Conservation (phyloP, 2,888 invertebrate genomes). For the Corythucha ciliata region DNA sequence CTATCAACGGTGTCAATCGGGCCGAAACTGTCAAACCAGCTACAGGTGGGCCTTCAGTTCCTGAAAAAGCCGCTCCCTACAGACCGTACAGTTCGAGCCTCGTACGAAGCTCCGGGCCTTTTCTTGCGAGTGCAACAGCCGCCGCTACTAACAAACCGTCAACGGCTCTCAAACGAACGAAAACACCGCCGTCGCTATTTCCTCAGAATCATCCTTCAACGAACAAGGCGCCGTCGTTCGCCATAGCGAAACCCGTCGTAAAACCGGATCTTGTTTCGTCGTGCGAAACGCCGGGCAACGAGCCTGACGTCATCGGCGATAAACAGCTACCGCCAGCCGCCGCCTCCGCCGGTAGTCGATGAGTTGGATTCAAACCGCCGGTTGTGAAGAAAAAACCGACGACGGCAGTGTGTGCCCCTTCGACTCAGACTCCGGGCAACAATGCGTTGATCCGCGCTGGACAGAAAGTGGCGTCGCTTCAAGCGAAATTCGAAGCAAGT, state of each 20-base stretch:
- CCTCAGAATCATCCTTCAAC: no score
- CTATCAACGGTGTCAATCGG: slow-evolving; percentile 47
- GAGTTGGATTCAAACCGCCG: slow-evolving; percentile 41
- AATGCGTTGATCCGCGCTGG: slow-evolving; percentile 25
- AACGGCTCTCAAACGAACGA: slow-evolving; percentile 32
- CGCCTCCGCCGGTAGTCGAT: slow-evolving; percentile 31
- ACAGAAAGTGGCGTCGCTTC: slow-evolving; percentile 60
- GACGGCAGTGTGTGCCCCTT: no score
- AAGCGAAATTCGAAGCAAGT: slow-evolving; percentile 63
- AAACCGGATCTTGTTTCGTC: slow-evolving; percentile 61
- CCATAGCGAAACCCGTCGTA: slow-evolving; percentile 15
- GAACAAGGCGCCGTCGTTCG: slow-evolving; percentile 21
- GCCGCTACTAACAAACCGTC: slow-evolving; percentile 29
- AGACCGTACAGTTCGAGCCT: slow-evolving; percentile 21
- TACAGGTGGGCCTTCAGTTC: slow-evolving; percentile 23
- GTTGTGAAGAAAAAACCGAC: slow-evolving; percentile 41
- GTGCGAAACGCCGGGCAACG: slow-evolving; percentile 42
- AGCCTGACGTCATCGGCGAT: slow-evolving; percentile 25
- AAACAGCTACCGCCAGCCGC: slow-evolving; percentile 15
- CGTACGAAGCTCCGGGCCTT: slow-evolving; percentile 21
- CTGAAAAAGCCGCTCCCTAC: slow-evolving; percentile 31
- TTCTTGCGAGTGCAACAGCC: slow-evolving; percentile 28
- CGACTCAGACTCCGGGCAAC: no score
- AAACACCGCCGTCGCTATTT: slow-evolving; percentile 41
- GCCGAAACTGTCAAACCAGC: slow-evolving; percentile 6